Conservation (phyloP, 2,113 vertebrate genomes). For the Enhydra lutris region DNA sequence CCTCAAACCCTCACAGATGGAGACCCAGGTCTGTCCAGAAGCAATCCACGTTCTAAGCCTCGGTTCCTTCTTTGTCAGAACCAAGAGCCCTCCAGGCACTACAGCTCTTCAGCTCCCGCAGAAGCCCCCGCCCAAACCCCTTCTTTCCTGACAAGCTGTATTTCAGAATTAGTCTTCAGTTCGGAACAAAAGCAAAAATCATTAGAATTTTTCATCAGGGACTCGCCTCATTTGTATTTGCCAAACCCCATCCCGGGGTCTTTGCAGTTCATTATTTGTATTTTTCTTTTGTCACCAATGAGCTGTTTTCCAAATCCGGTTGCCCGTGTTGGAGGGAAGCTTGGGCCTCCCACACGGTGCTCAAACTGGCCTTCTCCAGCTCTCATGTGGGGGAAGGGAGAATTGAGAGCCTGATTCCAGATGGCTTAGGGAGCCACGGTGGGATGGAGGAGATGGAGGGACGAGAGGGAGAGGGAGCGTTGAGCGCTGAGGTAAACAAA, state of each 20-base stretch:
- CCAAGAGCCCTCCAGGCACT: not conserved
- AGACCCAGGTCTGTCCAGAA: not conserved
- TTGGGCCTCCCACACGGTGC: constrained; percentile 39
- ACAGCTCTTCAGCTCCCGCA: not conserved
- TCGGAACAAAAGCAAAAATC: constrained; percentile 51
- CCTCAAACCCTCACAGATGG: not conserved
- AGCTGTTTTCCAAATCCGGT: constrained; percentile 41
- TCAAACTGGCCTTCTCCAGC: constrained; percentile 39
- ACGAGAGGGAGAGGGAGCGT: rapidly evolving
- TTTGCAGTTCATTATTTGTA: not conserved
- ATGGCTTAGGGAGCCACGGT: constrained; percentile 9
- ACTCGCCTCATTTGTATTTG: constrained; percentile 36
- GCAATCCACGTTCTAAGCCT: not conserved
- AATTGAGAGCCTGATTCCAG: constrained; percentile 30
- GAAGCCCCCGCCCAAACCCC: not conserved
- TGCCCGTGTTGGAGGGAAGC: constrained; percentile 13
- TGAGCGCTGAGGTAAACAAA: constrained; percentile 60
- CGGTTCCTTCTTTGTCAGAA: not conserved
- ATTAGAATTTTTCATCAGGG: constrained; percentile 44
- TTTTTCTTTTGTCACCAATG: not conserved
- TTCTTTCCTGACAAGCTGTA: not conserved
- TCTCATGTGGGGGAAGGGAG: not conserved
- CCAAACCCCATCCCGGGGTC: not conserved
- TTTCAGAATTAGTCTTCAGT: constrained; percentile 43
- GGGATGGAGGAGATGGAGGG: not conserved